Evolutionary conservation across 2,888 invertebrate species (phyloP), one percentile per base, ranked within the genome.

Genomic region (Oscheius sp.): DNA sequence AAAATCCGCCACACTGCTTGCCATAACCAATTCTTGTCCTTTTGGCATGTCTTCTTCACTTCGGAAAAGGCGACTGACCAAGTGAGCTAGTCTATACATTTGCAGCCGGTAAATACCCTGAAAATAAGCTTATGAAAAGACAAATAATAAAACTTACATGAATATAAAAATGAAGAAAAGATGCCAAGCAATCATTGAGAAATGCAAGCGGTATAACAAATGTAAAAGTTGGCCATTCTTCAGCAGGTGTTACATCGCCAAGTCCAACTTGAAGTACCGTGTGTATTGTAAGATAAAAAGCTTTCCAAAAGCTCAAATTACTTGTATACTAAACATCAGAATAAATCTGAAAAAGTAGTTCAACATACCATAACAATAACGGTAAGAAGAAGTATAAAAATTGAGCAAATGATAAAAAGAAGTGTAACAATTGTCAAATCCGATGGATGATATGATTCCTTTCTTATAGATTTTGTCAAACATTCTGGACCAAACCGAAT

Each of bases 221-320:
- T 27, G 52, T 52, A 49, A 66, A 66, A 3, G 66, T 66, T 9
- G 66, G 52, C 66, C 66, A 49, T 29, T 66, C 52, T 29, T 66
- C 66, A 27, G 2, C 66, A 7, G 66, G 66, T 13, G 66, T 52
- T 18, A 66, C 21, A 52, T 66, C 66, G 5, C 66, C 66, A n/a
- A 66, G 25, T 52, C 66, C 66, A 12, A 66, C 66, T 66, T 66
- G 66, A 9, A 66, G 18, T 16, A 66, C 21, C 12, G 66, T 66
- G 13, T 66, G 66, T 2, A 66, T 21, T 18, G 66, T 66, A 6
- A 66, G 35, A 52, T 66, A 66, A 52, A 52, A 66, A 35, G 52
- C 25, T 16, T 25, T 27, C 23, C 16, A 66, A 21, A 66, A 66
- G 29, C 16, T 29, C 27, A 18, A 23, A 9, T n/a, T 16, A 16